Percentiles rank a stretch among this genome's conserved stretches.
Evolutionary conservation across 2,797 vertebrate species (phyloP).

Genomic region (Danionella dracula): DNA sequence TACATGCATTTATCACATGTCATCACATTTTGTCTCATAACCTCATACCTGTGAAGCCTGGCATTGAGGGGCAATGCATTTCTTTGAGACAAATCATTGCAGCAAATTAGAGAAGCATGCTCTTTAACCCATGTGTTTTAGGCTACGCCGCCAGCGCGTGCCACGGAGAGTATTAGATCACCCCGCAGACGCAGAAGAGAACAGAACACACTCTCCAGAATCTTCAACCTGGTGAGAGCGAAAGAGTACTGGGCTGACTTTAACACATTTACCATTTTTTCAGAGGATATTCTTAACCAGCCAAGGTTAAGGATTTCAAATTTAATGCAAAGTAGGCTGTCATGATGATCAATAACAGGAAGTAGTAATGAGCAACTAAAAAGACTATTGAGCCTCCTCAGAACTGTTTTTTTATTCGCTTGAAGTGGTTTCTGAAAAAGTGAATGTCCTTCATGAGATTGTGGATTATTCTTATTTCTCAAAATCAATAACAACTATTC

Average conservation of each 20-base stretch:
- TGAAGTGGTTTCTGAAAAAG: neutral
- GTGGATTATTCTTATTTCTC: neutral
- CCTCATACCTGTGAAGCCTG: no score
- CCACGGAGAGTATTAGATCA: conserved; percentile 67
- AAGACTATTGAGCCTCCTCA: neutral
- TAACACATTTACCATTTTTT: neutral
- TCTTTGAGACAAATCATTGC: neutral
- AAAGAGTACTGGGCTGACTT: neutral
- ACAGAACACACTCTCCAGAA: conserved; percentile 73
- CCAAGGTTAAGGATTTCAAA: neutral
- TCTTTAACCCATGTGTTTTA: conserved; percentile 36
- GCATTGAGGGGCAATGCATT: neutral
- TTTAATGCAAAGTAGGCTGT: neutral
- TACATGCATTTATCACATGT: no score
- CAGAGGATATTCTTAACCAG: neutral
- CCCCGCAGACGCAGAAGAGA: conserved; percentile 69
- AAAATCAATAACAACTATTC: conserved; percentile 26
- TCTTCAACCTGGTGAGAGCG: conserved; percentile 77
- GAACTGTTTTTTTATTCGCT: neutral
- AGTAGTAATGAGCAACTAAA: no score
- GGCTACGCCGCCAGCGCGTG: conserved; percentile 51
- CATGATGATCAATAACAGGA: no score
- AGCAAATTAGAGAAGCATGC: neutral
- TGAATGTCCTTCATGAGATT: neutral
- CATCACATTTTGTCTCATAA: no score